These are phyloP conservation scores for Physella acuta DNA, from an alignment of 1,140 invertebrate species.

Conservation along the genomic window DNA sequence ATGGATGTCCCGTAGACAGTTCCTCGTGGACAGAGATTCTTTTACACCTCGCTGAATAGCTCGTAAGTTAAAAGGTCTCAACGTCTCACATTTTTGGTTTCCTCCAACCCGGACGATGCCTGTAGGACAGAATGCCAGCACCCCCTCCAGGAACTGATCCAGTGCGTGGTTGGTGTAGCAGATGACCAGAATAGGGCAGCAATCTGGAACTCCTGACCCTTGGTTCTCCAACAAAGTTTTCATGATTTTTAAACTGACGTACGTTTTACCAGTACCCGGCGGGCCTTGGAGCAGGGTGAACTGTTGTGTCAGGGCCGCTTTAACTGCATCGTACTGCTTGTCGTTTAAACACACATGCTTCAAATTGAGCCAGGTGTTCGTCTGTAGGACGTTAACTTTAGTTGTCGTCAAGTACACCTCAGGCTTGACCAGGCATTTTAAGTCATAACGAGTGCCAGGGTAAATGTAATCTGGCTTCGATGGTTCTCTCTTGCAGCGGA, in stretches of 20 bases:
- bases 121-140: constrained; percentile 54
- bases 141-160: constrained; percentile 83
- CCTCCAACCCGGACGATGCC: constrained; percentile 70
- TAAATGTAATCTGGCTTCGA: constrained; percentile 11
- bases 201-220: constrained; percentile 28
- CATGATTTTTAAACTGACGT: constrained; percentile 57
- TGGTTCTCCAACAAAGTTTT: constrained; percentile 53
- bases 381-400: background rate
- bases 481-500: constrained; percentile 37
- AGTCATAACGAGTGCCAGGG: constrained; percentile 34
- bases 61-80: constrained; percentile 7
- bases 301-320: constrained; percentile 59
- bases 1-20: background rate
- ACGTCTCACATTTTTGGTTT: background rate
- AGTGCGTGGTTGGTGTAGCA: constrained; percentile 87
- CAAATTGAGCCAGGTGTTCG: constrained; percentile 38
- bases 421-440: constrained; percentile 18
- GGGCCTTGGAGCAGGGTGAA: constrained; percentile 73
- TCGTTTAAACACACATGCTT: constrained; percentile 52
- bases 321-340: constrained; percentile 61
- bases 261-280: constrained; percentile 57
- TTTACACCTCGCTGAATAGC: background rate
- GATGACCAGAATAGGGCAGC: constrained; percentile 66
- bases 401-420: constrained; percentile 5
- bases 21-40: too few species aligned